Percentiles rank a stretch among this genome's conserved stretches.
Conservation (phyloP, 2,888 invertebrate species). For the Anarsia innoxiella region DNA sequence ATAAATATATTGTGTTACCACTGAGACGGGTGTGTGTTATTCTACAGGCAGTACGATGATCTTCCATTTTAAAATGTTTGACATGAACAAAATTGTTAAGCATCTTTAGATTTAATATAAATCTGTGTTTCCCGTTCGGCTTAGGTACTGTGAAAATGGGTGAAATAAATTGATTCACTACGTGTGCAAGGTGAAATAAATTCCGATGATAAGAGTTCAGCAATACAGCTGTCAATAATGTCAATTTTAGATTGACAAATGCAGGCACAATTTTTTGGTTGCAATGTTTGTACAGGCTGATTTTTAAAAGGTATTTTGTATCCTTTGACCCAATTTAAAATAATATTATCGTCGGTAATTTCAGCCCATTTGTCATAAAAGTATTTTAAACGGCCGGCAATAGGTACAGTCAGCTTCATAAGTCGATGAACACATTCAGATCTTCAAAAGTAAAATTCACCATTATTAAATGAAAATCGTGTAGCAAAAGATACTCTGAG, state of each 20-base stretch:
- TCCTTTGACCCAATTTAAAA: conserved; percentile 12
- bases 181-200: conserved; percentile 13
- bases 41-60: conserved; percentile 10
- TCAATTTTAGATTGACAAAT: conserved; percentile 1
- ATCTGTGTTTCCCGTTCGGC: conserved; percentile 7
- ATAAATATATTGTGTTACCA: too few species aligned
- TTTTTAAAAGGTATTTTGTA: conserved; percentile 15
- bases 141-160: conserved; percentile 16
- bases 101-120: conserved; percentile 4
- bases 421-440: too few species aligned
- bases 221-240: conserved; percentile 11
- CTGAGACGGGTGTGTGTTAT: too few species aligned
- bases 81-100: conserved; percentile 10
- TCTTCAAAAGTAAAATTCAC: too few species aligned
- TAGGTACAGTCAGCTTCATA: too few species aligned
- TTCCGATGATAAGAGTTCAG: conserved; percentile 1
- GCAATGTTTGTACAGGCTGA: background rate
- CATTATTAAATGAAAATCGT: too few species aligned
- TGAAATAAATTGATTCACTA: conserved; percentile 11
- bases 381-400: too few species aligned
- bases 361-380: conserved; percentile 12
- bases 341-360: conserved; percentile 12
- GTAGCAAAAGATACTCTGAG: too few species aligned
- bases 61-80: conserved; percentile 12
- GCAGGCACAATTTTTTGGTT: conserved; percentile 3